Evolutionary conservation across 2,797 vertebrate genomes (phyloP).

Genomic region (Chaetophractus vellerosus): DNA sequence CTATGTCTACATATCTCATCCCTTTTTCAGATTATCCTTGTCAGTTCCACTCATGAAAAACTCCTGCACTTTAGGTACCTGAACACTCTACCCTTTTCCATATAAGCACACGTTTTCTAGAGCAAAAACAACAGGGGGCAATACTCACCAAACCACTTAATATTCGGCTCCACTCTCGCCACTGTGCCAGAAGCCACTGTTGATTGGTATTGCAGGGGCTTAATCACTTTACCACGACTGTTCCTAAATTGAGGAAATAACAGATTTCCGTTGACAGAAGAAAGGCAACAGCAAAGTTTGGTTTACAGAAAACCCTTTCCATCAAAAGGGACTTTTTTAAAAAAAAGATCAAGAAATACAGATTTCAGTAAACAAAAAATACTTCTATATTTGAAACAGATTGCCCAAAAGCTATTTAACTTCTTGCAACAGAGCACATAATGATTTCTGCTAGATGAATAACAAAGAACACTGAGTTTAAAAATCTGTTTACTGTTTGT

Average conservation of each 20-base stretch:
- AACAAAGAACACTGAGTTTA: conserved; percentile 78
- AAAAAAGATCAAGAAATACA: conserved; percentile 79
- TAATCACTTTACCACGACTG: conserved; percentile 95
- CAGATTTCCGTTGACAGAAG: conserved; percentile 71
- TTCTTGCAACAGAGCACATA: conserved; percentile 84
- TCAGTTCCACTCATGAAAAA: background rate
- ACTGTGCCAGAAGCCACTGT: conserved; percentile 96
- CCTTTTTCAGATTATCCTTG: background rate
- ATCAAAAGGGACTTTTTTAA: conserved; percentile 68
- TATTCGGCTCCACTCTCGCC: conserved; percentile 98
- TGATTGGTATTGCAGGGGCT: conserved; percentile 95
- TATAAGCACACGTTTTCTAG: background rate
- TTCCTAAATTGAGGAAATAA: conserved; percentile 91
- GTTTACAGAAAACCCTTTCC: conserved; percentile 65
- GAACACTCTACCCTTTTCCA: background rate
- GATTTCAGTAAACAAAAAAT: conserved; percentile 82
- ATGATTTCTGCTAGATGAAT: conserved; percentile 80
- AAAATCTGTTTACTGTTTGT: conserved; percentile 82
- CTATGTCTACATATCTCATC: background rate
- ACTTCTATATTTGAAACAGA: conserved; percentile 81
- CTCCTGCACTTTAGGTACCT: background rate
- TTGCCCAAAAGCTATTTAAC: conserved; percentile 78
- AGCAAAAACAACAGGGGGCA: background rate
- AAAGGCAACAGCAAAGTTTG: conserved; percentile 63
- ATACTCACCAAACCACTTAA: conserved; percentile 98